Conservation (phyloP, 2,797 vertebrate genomes). For the Lagodon rhomboides region DNA sequence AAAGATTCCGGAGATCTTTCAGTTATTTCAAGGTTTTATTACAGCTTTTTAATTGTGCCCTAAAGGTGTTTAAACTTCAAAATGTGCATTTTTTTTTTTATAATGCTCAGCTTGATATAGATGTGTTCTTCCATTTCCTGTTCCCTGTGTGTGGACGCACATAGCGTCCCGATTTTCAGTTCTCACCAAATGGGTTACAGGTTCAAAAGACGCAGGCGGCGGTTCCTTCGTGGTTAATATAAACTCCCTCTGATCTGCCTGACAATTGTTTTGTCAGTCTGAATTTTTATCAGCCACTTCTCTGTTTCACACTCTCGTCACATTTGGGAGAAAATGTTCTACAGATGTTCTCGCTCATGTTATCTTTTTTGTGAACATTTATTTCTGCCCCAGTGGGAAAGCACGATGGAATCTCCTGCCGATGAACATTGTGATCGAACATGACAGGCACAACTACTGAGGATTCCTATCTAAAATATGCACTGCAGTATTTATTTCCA, state of each 20-base stretch:
- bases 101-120: background rate
- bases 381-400: slow-evolving; percentile 54
- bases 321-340: slow-evolving; percentile 48
- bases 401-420: slow-evolving; percentile 39
- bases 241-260: slow-evolving; percentile 32
- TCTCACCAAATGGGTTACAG: slow-evolving; percentile 3
- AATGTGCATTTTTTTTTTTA: slow-evolving; percentile 15
- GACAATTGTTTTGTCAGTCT: slow-evolving; percentile 39
- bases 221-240: slow-evolving; percentile 20
- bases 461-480: slow-evolving; percentile 54
- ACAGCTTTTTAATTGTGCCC: slow-evolving; percentile 37
- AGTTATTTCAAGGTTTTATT: slow-evolving; percentile 3
- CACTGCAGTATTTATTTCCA: slow-evolving; percentile 34
- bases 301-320: slow-evolving; percentile 38
- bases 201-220: slow-evolving; percentile 11
- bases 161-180: background rate
- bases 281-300: slow-evolving; percentile 39
- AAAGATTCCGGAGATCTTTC: background rate
- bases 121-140: background rate
- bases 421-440: slow-evolving; percentile 40
- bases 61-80: slow-evolving; percentile 15
- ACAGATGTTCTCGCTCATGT: slow-evolving; percentile 51
- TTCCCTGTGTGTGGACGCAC: background rate
- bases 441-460: slow-evolving; percentile 54
- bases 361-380: slow-evolving; percentile 50